These are phyloP conservation scores for Torymus aiolomorphi DNA, from an alignment of 2,888 invertebrate genomes.

Conservation along the genomic window DNA sequence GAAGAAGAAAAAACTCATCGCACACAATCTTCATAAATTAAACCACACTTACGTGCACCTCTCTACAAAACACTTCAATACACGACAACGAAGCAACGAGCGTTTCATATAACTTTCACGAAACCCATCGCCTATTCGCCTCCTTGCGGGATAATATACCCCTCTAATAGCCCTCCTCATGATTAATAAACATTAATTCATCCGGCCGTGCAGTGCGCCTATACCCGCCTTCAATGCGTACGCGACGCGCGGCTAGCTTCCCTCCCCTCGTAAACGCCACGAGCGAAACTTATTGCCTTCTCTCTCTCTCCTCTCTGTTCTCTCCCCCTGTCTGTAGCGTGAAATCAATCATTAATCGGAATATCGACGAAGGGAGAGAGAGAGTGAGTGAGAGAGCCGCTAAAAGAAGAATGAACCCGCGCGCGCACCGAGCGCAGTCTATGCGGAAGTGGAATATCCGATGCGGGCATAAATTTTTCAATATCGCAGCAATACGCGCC, in stretches of 20 bases:
- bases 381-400: constrained; percentile 31
- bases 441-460: constrained; percentile 46
- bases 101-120: no score
- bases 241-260: background rate
- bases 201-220: no score
- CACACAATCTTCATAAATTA: no score
- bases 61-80: no score
- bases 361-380: constrained; percentile 36
- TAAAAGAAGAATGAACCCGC: constrained; percentile 42
- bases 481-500: constrained; percentile 26
- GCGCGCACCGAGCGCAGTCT: background rate
- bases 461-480: constrained; percentile 49
- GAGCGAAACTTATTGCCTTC: constrained; percentile 43
- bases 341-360: constrained; percentile 51
- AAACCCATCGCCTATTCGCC: no score
- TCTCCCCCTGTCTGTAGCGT: constrained; percentile 41
- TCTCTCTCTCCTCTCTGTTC: constrained; percentile 37
- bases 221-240: no score
- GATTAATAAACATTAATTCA: no score
- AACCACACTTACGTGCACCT: no score
- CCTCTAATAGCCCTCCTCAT: no score
- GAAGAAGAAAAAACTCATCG: no score
- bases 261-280: constrained; percentile 10
- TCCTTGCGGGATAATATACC: no score
- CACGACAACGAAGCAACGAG: no score